phyloP scores from a whole-genome alignment of 2,797 vertebrate species.

The Poeciliopsis paucimaculata region DNA sequence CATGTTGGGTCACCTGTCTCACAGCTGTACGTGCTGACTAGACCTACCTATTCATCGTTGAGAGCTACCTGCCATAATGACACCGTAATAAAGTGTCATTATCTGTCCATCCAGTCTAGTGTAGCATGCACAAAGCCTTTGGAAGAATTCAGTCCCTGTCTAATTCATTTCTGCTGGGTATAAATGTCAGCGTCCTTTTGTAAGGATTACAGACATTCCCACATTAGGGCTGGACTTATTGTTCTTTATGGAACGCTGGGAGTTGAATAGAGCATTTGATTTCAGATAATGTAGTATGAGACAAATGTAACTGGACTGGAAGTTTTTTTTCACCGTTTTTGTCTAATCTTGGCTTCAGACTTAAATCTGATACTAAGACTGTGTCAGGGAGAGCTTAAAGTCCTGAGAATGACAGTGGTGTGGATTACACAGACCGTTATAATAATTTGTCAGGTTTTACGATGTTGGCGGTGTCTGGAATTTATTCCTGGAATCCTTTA shows the following conservation, averaged over 20 bases:
- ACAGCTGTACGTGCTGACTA: conserved; percentile 76
- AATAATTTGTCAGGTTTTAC: conserved; percentile 83
- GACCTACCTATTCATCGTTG: conserved; percentile 77
- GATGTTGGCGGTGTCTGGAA: conserved; percentile 76
- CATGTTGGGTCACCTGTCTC: conserved; percentile 75
- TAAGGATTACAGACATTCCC: conserved; percentile 81
- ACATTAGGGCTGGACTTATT: conserved; percentile 79
- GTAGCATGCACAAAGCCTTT: conserved; percentile 75
- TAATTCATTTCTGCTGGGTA: conserved; percentile 79
- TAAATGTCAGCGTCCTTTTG: conserved; percentile 85
- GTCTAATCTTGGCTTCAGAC: conserved; percentile 74
- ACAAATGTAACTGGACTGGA: conserved; percentile 79
- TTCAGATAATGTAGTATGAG: conserved; percentile 84
- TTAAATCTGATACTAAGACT: conserved; percentile 74
- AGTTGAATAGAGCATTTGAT: conserved; percentile 84
- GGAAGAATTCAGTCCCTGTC: conserved; percentile 75
- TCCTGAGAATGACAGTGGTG: conserved; percentile 70
- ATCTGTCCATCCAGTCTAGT: conserved; percentile 78
- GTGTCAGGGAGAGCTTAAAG: conserved; percentile 62
- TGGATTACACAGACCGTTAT: conserved; percentile 80
- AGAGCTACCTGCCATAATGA: conserved; percentile 79
- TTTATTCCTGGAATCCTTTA: conserved; percentile 77
- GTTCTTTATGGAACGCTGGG: conserved; percentile 77
- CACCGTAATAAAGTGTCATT: conserved; percentile 82
- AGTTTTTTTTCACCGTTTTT: conserved; percentile 60